Evolutionary conservation across 1,140 invertebrate species (phyloP).

Genomic region (Mylabris phalerata): DNA sequence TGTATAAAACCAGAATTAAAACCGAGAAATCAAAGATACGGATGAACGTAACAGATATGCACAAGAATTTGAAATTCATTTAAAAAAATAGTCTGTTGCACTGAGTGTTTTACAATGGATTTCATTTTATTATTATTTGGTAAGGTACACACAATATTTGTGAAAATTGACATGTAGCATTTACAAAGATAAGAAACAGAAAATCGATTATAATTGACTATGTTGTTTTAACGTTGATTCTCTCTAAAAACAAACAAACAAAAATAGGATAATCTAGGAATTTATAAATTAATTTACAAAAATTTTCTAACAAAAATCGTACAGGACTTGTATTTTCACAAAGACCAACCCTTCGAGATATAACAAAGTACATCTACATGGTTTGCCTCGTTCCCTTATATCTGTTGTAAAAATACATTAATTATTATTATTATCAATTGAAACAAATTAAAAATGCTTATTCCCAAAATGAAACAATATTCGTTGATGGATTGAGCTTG

Average conservation of each 20-base stretch:
- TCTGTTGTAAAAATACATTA: too few species aligned
- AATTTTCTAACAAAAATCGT: conserved; percentile 2
- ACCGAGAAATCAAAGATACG: neutral
- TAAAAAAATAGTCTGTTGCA: conserved; percentile 12
- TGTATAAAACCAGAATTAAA: conserved; percentile 17
- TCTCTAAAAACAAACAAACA: neutral
- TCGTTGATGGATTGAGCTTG: neutral
- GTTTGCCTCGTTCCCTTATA: conserved; percentile 10
- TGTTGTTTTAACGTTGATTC: conserved; percentile 3
- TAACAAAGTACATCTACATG: conserved; percentile 11
- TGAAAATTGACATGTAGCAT: conserved; percentile 19
- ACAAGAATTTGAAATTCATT: conserved; percentile 12
- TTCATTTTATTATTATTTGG: neutral
- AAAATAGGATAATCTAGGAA: neutral
- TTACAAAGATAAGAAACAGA: conserved; percentile 4
- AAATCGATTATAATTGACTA: conserved; percentile 20
- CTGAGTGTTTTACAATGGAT: conserved; percentile 14
- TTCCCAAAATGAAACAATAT: neutral
- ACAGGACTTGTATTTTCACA: conserved; percentile 15
- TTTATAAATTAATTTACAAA: conserved; percentile 15
- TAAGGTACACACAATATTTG: conserved; percentile 13
- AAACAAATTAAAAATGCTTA: conserved; percentile 6
- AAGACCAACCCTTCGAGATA: conserved; percentile 7
- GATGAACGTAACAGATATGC: conserved; percentile 29
- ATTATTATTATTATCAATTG: conserved; percentile 9